A percentile compares a stretch with the other conserved stretches of the same genome.
phyloP scores from a whole-genome alignment of 2,113 vertebrate species.

The Rhinolophus ferrumequinum region DNA sequence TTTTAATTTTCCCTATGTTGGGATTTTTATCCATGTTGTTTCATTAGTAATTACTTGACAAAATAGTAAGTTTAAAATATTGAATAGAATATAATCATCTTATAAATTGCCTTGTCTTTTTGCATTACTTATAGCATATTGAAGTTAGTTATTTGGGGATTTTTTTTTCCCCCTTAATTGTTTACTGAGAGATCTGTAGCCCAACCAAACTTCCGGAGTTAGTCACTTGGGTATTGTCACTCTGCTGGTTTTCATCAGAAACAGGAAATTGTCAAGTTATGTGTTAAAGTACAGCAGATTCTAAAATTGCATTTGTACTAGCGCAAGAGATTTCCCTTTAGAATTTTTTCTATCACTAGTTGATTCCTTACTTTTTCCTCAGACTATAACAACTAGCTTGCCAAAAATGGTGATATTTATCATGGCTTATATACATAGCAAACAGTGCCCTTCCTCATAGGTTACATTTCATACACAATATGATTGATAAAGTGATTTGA shows the following conservation, averaged over 20 bases:
- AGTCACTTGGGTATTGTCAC: constrained; percentile 77
- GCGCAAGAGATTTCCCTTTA: constrained; percentile 54
- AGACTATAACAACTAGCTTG: constrained; percentile 22
- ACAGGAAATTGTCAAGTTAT: constrained; percentile 76
- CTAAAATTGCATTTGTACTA: constrained; percentile 51
- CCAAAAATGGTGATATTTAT: not conserved
- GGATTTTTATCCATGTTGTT: constrained; percentile 2
- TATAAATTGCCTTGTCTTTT: constrained; percentile 40
- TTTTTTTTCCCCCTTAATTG: constrained; percentile 60
- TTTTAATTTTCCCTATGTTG: not conserved
- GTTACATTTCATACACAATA: not conserved
- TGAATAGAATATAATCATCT: not conserved
- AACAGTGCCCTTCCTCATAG: not conserved
- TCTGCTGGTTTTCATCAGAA: constrained; percentile 78
- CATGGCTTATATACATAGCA: not conserved
- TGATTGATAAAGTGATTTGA: constrained; percentile 1
- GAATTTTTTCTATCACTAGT: not conserved
- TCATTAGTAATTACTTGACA: not conserved
- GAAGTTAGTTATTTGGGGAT: constrained; percentile 48
- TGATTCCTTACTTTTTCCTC: not conserved
- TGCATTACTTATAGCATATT: constrained; percentile 5
- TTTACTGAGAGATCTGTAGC: constrained; percentile 67
- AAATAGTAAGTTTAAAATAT: not conserved
- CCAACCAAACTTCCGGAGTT: constrained; percentile 75
- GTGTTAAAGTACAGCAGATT: constrained; percentile 65